Evolutionary conservation across 1,140 invertebrate genomes (phyloP).

Genomic region (Popillia japonica): DNA sequence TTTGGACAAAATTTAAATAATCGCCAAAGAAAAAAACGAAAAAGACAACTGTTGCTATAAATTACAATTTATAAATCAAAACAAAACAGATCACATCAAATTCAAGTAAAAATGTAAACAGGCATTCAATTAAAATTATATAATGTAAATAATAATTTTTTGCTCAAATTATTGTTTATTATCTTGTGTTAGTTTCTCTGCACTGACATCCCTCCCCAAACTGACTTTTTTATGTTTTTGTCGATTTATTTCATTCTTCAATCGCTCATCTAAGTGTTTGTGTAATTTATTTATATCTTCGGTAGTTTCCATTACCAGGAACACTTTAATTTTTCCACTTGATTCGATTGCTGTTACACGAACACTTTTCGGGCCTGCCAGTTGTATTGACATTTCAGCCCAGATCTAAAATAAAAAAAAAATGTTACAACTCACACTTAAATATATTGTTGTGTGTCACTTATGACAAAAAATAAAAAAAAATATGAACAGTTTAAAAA

Average conservation of each 20-base stretch:
- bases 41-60: background rate
- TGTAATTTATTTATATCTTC: slow-evolving; percentile 81
- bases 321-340: slow-evolving; percentile 84
- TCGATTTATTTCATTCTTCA: slow-evolving; percentile 62
- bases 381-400: slow-evolving; percentile 90
- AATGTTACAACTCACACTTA: too few species aligned
- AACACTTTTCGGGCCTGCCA: slow-evolving; percentile 85
- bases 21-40: background rate
- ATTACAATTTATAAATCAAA: slow-evolving; percentile 9
- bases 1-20: slow-evolving; percentile 24
- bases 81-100: slow-evolving; percentile 24
- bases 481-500: too few species aligned
- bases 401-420: slow-evolving; percentile 69
- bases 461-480: too few species aligned
- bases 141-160: background rate
- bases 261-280: slow-evolving; percentile 72
- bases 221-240: slow-evolving; percentile 14
- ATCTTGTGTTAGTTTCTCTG: background rate
- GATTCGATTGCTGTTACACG: slow-evolving; percentile 88
- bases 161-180: background rate
- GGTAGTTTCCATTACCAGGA: slow-evolving; percentile 81
- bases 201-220: background rate
- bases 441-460: too few species aligned
- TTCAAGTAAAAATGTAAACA: slow-evolving; percentile 32
- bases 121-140: slow-evolving; percentile 15